These are phyloP conservation scores for Graptemys geographica DNA, from an alignment of 2,797 vertebrate species.

Conservation along the genomic window DNA sequence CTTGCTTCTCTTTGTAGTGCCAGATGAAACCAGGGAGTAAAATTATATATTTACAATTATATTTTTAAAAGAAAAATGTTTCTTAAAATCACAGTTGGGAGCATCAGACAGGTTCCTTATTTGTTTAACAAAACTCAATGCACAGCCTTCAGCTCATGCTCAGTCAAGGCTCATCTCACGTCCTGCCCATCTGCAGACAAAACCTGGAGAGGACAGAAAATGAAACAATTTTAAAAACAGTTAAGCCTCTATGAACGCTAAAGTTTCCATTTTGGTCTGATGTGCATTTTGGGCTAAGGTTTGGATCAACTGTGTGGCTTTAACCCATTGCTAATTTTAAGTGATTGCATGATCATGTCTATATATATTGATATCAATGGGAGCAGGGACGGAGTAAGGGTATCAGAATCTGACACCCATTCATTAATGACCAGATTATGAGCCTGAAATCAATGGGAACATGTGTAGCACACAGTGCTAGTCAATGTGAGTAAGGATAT, in stretches of 20 bases:
- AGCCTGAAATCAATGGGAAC: neutral
- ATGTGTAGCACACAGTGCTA: neutral
- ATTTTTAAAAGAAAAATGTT: neutral
- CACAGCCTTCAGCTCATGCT: neutral
- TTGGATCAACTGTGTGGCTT: neutral
- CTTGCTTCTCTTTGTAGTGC: neutral
- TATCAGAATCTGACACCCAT: neutral
- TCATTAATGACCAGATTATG: neutral
- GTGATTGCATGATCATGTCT: neutral
- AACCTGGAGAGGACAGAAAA: neutral
- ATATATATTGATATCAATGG: neutral
- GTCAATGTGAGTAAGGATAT: accelerated
- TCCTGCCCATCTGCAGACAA: neutral
- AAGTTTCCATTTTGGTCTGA: neutral
- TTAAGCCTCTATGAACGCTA: neutral
- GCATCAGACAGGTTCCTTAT: accelerated
- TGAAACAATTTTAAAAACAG: neutral
- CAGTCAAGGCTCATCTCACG: neutral
- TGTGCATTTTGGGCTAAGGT: neutral
- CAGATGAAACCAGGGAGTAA: neutral
- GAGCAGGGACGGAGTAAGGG: neutral
- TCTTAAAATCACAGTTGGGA: neutral
- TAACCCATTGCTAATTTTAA: neutral
- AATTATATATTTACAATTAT: neutral
- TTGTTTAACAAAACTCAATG: neutral